A percentile compares a stretch with the other conserved stretches of the same genome.
Evolutionary conservation across 2,888 invertebrate genomes (phyloP).

Genomic region (Caenorhabditis sp.): DNA sequence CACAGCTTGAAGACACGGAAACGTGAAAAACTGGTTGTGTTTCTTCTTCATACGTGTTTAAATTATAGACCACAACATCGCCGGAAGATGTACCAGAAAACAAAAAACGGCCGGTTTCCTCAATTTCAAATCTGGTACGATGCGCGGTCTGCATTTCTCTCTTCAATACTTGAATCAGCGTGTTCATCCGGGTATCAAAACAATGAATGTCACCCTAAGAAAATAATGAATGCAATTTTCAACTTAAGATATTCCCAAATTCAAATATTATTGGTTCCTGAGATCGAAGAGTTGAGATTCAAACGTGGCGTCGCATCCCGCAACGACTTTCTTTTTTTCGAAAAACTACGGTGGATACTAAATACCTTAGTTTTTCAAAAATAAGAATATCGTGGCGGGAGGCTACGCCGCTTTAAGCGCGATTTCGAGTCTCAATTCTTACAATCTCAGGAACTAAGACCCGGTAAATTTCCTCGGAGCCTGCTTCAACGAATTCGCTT

Average conservation of each 20-base stretch:
- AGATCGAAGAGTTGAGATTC: no score
- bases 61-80: constrained; percentile 36
- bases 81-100: constrained; percentile 58
- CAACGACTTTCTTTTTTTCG: no score
- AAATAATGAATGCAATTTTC: no score
- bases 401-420: no score
- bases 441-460: no score
- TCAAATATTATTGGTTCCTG: background rate
- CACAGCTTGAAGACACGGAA: constrained; percentile 26
- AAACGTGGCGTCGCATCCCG: no score
- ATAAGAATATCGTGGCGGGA: no score
- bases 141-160: constrained; percentile 38
- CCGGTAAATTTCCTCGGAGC: no score
- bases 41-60: constrained; percentile 23
- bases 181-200: constrained; percentile 58
- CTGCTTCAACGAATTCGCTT: no score
- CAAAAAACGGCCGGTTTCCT: constrained; percentile 16
- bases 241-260: background rate
- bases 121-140: constrained; percentile 54
- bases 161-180: constrained; percentile 40
- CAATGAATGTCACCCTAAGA: constrained; percentile 60
- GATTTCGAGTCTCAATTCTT: no score
- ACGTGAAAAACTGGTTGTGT: constrained; percentile 20
- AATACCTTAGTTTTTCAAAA: no score
- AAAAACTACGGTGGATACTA: no score